Percentiles rank a stretch among this genome's conserved stretches.
phyloP scores from a whole-genome alignment of 2,888 invertebrate species.

The Melieria crassipennis region DNA sequence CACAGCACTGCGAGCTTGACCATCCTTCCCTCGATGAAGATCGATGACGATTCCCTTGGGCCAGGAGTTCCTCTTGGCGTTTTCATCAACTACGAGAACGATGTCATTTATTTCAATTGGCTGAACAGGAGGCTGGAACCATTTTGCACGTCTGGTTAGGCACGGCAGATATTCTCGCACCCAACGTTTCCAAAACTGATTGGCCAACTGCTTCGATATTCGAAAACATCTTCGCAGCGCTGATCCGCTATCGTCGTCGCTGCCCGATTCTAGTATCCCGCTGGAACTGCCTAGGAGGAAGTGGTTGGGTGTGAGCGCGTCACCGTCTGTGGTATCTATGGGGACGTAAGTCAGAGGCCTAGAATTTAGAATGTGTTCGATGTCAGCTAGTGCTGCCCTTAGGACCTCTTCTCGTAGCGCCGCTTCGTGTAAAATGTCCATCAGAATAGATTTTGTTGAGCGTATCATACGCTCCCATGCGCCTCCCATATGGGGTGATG shows the following conservation, averaged over 20 bases:
- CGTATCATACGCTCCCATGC: conserved; percentile 7
- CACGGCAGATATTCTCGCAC: neutral
- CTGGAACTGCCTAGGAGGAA: neutral
- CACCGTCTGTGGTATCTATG: neutral
- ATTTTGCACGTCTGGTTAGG: conserved; percentile 10
- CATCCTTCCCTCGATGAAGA: too few species aligned
- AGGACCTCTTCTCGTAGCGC: neutral
- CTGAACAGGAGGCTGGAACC: conserved; percentile 4
- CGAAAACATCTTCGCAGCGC: neutral
- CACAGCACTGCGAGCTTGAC: too few species aligned
- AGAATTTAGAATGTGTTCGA: conserved; percentile 3
- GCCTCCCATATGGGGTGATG: neutral
- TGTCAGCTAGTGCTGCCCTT: conserved; percentile 1
- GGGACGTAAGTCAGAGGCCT: conserved; percentile 5
- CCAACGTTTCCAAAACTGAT: conserved; percentile 7
- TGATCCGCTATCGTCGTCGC: conserved; percentile 9
- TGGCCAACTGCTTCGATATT: neutral
- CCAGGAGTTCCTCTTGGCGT: conserved; percentile 9
- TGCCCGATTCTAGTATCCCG: neutral
- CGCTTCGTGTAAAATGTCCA: neutral
- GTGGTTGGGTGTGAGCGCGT: conserved; percentile 2
- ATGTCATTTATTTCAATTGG: conserved; percentile 15
- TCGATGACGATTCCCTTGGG: too few species aligned
- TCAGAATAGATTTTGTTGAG: too few species aligned
- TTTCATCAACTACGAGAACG: conserved; percentile 8